Evolutionary conservation across 2,888 invertebrate species (phyloP).

Genomic region (Ferrisia virgata): DNA sequence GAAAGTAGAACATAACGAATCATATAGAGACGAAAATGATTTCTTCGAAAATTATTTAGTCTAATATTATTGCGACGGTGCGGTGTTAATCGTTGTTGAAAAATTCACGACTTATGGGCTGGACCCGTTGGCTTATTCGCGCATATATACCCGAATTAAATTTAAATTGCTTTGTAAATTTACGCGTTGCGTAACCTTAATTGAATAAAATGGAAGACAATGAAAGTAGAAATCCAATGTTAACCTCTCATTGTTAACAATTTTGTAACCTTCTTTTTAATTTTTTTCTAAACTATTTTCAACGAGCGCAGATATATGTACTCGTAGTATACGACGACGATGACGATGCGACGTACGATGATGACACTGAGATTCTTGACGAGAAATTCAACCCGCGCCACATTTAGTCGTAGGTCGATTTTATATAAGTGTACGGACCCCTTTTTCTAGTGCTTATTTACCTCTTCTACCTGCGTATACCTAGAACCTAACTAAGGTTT

Average conservation of each 20-base stretch:
- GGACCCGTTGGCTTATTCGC: slow-evolving; percentile 7
- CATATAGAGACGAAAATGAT: neutral
- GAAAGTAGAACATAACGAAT: slow-evolving; percentile 24
- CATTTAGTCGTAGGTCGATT: neutral
- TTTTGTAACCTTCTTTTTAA: slow-evolving; percentile 26
- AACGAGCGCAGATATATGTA: too few species aligned
- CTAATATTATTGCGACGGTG: neutral
- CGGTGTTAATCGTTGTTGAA: neutral
- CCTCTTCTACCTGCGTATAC: too few species aligned
- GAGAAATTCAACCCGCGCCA: neutral
- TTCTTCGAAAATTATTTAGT: slow-evolving; percentile 6
- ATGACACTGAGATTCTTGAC: slow-evolving; percentile 5
- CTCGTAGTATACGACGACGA: neutral
- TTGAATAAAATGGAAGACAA: slow-evolving; percentile 26
- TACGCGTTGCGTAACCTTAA: slow-evolving; percentile 15
- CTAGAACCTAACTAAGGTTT: too few species aligned
- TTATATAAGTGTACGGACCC: too few species aligned
- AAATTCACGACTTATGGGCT: slow-evolving; percentile 15
- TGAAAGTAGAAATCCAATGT: slow-evolving; percentile 30
- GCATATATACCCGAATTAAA: slow-evolving; percentile 25
- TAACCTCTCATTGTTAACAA: slow-evolving; percentile 18
- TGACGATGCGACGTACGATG: neutral
- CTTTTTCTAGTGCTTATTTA: too few species aligned
- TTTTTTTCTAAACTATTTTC: slow-evolving; percentile 21
- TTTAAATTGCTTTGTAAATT: slow-evolving; percentile 29